Base-by-base conservation (phyloP, 1,140 invertebrate species). In the Triops cancriformis region DNA sequence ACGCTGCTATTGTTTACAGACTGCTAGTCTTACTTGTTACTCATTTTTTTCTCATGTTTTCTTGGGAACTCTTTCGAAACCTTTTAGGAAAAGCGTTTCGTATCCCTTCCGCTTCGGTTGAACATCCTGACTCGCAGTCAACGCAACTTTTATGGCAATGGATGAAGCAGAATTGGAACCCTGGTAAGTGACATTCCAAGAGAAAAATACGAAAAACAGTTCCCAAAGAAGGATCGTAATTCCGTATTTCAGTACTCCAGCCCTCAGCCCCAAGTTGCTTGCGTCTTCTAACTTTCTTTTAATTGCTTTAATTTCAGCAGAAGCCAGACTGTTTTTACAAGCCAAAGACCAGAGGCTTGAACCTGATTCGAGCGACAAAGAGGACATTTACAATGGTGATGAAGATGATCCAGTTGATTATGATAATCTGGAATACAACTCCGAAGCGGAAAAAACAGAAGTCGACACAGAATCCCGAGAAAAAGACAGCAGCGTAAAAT, bases 301-400 rank as follows among this genome's bases (percentile, higher is more conserved):
- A 64, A 64, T 64, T 64, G 51, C 51, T 18, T 64, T 23, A 64
- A 64, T 64, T 64, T 23, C n/a, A 64, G 51, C 51, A 64, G 51
- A 64, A 64, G n/a, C 9, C 51, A 64, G 51, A 64, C 14, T 64
- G 51, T 64, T 64, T 64, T 64, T 64, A 5, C 10, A 64, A 64
- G 23, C n/a, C 51, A 64, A 64, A 14, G 51, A 64, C 51, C 18
- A 64, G 6, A 64, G 51, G 18, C 51, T 64, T 23, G 18, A 64
- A 10, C n/a, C 14, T 18, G 51, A 64, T 64, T 18, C 14, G 23
- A 18, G 14, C 6, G n/a, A 64, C 51, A 23, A 64, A 9, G 18
- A 1, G 51, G 10, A 64, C 10, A 64, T 64, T 37, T 37, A 37
- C 31, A 37, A 37, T 9, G 18, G 18, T 14, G 18, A 64, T n/a